Percentiles rank a stretch among this genome's conserved stretches.
Evolutionary conservation across 2,113 vertebrate species (phyloP).

Genomic region (Plecturocebus donacophilus): DNA sequence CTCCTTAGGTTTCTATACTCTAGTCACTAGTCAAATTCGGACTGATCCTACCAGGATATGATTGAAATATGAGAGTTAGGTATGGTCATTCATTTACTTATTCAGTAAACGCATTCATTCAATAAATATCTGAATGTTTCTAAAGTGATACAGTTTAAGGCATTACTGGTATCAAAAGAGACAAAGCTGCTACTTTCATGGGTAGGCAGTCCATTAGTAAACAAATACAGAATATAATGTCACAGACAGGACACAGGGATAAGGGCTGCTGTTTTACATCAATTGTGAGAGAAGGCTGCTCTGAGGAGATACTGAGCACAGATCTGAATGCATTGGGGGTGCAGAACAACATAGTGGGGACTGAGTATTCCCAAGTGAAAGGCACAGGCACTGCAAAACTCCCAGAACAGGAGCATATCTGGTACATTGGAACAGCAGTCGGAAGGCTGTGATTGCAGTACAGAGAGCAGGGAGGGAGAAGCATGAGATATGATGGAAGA

Average conservation of each 20-base stretch:
- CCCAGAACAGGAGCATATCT: not conserved
- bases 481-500: not conserved
- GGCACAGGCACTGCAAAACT: not conserved
- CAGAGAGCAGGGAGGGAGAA: not conserved
- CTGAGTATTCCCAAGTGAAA: not conserved
- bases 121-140: conserved; percentile 25
- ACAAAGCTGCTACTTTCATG: not conserved
- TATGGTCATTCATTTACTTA: not conserved
- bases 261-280: not conserved
- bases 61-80: conserved; percentile 8
- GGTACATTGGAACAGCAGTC: not conserved
- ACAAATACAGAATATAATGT: not conserved
- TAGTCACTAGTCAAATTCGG: not conserved
- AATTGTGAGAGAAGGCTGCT: not conserved
- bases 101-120: not conserved
- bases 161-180: not conserved
- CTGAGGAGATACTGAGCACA: not conserved
- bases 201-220: not conserved
- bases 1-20: not conserved
- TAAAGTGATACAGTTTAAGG: conserved; percentile 35
- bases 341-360: not conserved
- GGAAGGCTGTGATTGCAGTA: not conserved
- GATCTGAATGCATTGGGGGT: not conserved
- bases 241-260: not conserved
- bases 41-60: not conserved